Percentiles rank a stretch among this genome's conserved stretches.
Evolutionary conservation across 2,797 vertebrate genomes (phyloP).

Genomic region (Hapalemur alaotrensis): DNA sequence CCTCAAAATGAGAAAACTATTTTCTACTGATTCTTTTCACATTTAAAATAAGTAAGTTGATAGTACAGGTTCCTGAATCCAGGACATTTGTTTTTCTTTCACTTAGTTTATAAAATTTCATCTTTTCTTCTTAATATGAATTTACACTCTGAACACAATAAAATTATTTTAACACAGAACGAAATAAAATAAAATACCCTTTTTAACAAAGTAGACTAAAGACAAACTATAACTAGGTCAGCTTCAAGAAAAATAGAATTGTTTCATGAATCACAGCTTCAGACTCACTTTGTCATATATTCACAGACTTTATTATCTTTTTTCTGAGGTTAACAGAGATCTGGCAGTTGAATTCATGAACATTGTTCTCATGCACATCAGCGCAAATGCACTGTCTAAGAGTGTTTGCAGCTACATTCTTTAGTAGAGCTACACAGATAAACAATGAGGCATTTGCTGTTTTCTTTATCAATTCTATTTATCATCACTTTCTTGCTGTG

Average conservation of each 20-base stretch:
- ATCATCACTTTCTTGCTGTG: background rate
- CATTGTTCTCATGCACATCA: background rate
- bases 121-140: background rate
- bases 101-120: background rate
- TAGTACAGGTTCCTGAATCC: background rate
- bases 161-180: background rate
- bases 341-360: slow-evolving; percentile 53
- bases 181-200: background rate
- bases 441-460: slow-evolving; percentile 39
- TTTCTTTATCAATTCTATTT: slow-evolving; percentile 33
- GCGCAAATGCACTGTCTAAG: slow-evolving; percentile 46
- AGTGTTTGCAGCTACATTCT: background rate
- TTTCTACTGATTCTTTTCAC: background rate
- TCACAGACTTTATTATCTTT: slow-evolving; percentile 66
- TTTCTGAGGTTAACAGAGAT: slow-evolving; percentile 49
- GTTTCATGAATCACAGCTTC: slow-evolving; percentile 36
- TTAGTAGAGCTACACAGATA: slow-evolving; percentile 8
- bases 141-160: background rate
- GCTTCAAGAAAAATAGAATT: slow-evolving; percentile 43
- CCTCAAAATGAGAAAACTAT: background rate
- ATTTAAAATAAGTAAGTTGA: background rate
- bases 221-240: slow-evolving; percentile 54
- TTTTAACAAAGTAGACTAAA: slow-evolving; percentile 46
- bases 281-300: slow-evolving; percentile 56
- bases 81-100: background rate